These are phyloP conservation scores for Leucoptera coffeella DNA, from an alignment of 2,888 invertebrate species.

Conservation along the genomic window DNA sequence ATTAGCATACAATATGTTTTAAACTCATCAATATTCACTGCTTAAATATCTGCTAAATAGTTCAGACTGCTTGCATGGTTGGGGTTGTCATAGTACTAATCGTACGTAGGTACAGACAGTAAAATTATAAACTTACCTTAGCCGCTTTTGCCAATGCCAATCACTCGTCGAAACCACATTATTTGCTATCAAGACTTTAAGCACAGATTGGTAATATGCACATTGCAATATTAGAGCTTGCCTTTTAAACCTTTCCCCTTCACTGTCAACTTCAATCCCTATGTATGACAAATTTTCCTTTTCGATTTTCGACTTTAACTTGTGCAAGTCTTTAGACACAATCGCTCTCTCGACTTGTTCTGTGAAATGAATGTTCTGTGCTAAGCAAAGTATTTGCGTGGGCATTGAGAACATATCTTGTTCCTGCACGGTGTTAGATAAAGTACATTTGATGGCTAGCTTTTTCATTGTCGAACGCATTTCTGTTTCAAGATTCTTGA, in stretches of 20 bases:
- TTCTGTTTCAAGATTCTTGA: conserved; percentile 72
- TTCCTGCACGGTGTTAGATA: conserved; percentile 36
- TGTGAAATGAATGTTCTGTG: conserved; percentile 81
- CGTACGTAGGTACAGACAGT: too few species aligned
- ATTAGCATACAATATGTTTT: too few species aligned
- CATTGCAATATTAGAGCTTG: conserved; percentile 90
- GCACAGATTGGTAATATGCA: conserved; percentile 82
- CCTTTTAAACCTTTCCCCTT: conserved; percentile 74
- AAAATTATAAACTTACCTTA: conserved; percentile 61
- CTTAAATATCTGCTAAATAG: too few species aligned
- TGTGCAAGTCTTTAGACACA: conserved; percentile 54
- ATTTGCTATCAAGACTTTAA: conserved; percentile 67
- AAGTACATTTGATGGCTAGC: conserved; percentile 53
- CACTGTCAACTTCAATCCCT: conserved; percentile 44
- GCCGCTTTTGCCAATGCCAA: conserved; percentile 95
- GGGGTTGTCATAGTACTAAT: too few species aligned
- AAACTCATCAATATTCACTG: too few species aligned
- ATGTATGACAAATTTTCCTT: conserved; percentile 45
- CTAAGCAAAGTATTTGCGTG: conserved; percentile 74
- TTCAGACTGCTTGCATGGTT: too few species aligned
- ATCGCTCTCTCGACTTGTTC: conserved; percentile 79
- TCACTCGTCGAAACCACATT: conserved; percentile 61
- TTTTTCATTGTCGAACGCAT: conserved; percentile 67
- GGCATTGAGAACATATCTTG: conserved; percentile 53
- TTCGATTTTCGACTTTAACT: conserved; percentile 39